Evolutionary conservation across 1,140 invertebrate species (phyloP), one percentile per base, ranked within the genome.

Genomic region (Parapsyche elsis): DNA sequence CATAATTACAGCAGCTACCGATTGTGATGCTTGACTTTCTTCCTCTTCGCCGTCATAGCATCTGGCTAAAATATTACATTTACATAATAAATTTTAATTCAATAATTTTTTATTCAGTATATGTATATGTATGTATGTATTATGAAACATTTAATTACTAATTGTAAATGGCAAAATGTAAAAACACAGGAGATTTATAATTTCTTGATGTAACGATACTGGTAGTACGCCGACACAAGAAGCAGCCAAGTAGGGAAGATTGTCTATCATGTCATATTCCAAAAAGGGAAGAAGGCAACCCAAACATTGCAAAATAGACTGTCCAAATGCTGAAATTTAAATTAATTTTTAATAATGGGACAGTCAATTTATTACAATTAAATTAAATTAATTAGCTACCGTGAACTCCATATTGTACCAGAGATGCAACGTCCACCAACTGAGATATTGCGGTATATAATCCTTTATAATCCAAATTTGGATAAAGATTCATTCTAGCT

Each of bases 81-180:
- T 75, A 38, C 19, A 75, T 53, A 9, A 24, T 10, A 75, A 24
- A 57, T 23, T 61, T 19, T 12, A 75, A 75, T 57, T 4, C 16
- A n/a, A n/a, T n/a, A n/a, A n/a, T n/a, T n/a, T n/a, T n/a, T n/a
- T n/a, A n/a, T n/a, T n/a, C n/a, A n/a, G n/a, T n/a, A n/a, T n/a
- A n/a, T n/a, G n/a, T n/a, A 46, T 46, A 46, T n/a, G n/a, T n/a
- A 46, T 46, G 12, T 7, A 46, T 46, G 12, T 46, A 46, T 46
- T 46, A 46, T 38, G 7, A 38, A 38, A 38, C 30, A 38, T 71
- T 46, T 79, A 92, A 92, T 92, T 91, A 97, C 97, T 94, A 84
- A 99, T 94, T 44, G 97, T 98, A 88, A 99, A 98, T 5, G 98
- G 98, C 73, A 99, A 89, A 86, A 99, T 94, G 87, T 98, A 97